Base-by-base conservation (phyloP, 1,140 invertebrate species). In the Papilio polytes region DNA sequence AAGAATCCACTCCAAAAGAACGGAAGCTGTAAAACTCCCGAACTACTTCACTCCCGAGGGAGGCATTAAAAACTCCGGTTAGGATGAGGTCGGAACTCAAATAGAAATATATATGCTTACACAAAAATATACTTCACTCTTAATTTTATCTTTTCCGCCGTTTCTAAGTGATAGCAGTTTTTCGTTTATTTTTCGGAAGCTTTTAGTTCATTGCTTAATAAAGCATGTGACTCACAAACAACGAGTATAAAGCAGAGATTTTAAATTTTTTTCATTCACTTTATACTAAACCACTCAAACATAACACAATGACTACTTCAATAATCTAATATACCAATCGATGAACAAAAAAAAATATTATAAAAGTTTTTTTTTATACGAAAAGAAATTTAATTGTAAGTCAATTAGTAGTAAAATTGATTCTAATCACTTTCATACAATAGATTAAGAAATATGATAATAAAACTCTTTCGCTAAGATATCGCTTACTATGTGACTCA, bases 21-120 rank as follows among this genome's bases (percentile, higher is more conserved):
- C 77, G 53, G 77, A 78, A 78, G 56, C 20, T 46, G 77, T 78
- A 78, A 78, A 78, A 78, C 77, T 31, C 41, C 31, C 31, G 36
- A 78, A 78, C 53, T 78, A 78, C 77, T 66, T 44, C 56, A 31
- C 31, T 78, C 77, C 56, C 44, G 56, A 20, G 41, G 77, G 77
- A 78, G 56, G 56, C 77, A 63, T 78, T 63, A 78, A 77, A 63
- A 78, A 78, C 56, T 63, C 31, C 77, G 41, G 77, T 78, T 78
- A 63, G 3, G 77, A 66, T 36, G 53, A 44, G 77, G 53, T 78
- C 56, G 76, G 15, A 78, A 66, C 77, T 78, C 41, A 41, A 63
- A 78, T 63, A 44, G 12, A 13, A 31, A 13, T 36, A 15, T 18
- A 13, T 44, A 63, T 66, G n/a, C 26, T 41, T 44, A 78, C 77